These are phyloP conservation scores for Ophthalmolycus amberensis DNA, from an alignment of 2,113 vertebrate species.

Conservation along the genomic window DNA sequence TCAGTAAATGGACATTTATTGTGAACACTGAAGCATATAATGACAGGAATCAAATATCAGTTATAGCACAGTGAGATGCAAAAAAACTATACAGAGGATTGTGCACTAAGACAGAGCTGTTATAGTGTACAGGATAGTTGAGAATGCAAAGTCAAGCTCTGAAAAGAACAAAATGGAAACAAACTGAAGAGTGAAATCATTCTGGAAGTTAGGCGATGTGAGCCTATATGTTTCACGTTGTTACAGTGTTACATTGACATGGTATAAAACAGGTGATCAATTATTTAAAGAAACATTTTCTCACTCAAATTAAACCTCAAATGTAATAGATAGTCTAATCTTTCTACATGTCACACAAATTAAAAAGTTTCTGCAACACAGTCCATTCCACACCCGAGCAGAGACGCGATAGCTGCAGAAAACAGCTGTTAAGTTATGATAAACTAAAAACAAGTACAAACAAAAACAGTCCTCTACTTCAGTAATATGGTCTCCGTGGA, in stretches of 20 bases:
- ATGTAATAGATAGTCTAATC: neutral
- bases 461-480: constrained; percentile 64
- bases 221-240: constrained; percentile 12
- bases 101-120: constrained; percentile 20
- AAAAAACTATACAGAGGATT: constrained; percentile 20
- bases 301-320: constrained; percentile 18
- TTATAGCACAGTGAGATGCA: constrained; percentile 21
- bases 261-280: constrained; percentile 16
- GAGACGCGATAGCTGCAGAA: constrained; percentile 13
- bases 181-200: constrained; percentile 33
- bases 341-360: constrained; percentile 18
- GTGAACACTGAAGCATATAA: constrained; percentile 42
- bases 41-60: constrained; percentile 17
- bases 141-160: constrained; percentile 10
- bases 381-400: constrained; percentile 33
- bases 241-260: constrained; percentile 42
- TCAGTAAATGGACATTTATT: constrained; percentile 54
- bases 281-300: constrained; percentile 13
- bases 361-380: constrained; percentile 35
- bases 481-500: constrained; percentile 97
- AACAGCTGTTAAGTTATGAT: constrained; percentile 26
- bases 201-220: neutral
- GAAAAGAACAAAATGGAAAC: constrained; percentile 1
- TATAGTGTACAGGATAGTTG: constrained; percentile 15
- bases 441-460: constrained; percentile 37